These are phyloP conservation scores for Bibio marci DNA, from an alignment of 2,888 invertebrate genomes.

Conservation along the genomic window DNA sequence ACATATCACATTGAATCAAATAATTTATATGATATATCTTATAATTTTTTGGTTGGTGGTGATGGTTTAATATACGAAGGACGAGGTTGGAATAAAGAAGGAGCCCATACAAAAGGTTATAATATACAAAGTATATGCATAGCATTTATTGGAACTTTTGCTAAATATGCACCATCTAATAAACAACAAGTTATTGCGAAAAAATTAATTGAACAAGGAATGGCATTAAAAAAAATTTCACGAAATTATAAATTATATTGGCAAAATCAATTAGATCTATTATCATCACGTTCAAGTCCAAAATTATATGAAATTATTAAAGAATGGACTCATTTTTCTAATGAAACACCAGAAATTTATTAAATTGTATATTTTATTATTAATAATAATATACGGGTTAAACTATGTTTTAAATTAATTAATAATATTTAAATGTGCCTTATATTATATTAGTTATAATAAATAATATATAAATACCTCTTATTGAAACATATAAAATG, in stretches of 20 bases:
- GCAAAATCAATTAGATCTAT: conserved; percentile 41
- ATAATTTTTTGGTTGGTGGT: conserved; percentile 55
- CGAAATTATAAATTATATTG: conserved; percentile 44
- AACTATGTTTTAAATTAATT: too few relatives aligned
- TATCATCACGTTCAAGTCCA: conserved; percentile 44
- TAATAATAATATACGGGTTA: too few relatives aligned
- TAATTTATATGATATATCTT: conserved; percentile 44
- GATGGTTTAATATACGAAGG: conserved; percentile 49
- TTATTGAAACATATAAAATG: too few relatives aligned
- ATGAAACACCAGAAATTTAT: not conserved
- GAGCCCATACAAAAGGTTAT: conserved; percentile 43
- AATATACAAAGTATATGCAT: conserved; percentile 45
- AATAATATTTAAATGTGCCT: too few relatives aligned
- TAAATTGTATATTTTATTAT: too few relatives aligned
- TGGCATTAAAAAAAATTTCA: conserved; percentile 36
- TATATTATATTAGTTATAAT: too few relatives aligned
- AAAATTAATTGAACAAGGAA: conserved; percentile 38
- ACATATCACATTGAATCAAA: conserved; percentile 41
- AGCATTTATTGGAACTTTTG: conserved; percentile 48
- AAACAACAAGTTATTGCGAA: conserved; percentile 36
- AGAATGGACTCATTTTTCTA: conserved; percentile 44
- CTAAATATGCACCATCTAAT: conserved; percentile 29
- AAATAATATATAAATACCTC: too few relatives aligned
- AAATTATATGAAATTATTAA: conserved; percentile 41
- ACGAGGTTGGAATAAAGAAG: conserved; percentile 48